phyloP scores from a whole-genome alignment of 2,888 invertebrate genomes.

The Diadegma fenestrale region DNA sequence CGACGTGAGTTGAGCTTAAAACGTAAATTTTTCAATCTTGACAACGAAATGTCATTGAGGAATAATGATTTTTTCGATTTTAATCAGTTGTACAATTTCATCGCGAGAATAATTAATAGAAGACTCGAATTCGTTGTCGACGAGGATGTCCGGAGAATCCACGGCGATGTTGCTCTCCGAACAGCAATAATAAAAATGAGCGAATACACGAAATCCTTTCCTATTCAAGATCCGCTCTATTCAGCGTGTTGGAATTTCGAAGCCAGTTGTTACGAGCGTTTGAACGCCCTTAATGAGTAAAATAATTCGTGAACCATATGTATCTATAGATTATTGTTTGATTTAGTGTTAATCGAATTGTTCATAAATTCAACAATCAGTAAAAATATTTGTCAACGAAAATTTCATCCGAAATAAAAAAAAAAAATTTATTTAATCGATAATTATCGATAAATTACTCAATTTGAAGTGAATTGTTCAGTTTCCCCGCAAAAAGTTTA shows the following conservation, averaged over 20 bases:
- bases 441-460: no score
- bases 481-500: no score
- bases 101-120: conserved; percentile 48
- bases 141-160: conserved; percentile 51
- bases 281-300: conserved; percentile 48
- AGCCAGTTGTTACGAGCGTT: conserved; percentile 58
- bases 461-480: no score
- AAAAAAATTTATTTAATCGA: background rate
- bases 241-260: conserved; percentile 50
- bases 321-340: conserved; percentile 35
- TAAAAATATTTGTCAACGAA: background rate
- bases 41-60: background rate
- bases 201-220: conserved; percentile 42
- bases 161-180: conserved; percentile 43
- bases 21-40: background rate
- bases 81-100: conserved; percentile 60
- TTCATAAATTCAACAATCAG: background rate
- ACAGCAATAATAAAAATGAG: conserved; percentile 53
- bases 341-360: background rate
- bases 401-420: background rate
- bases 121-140: conserved; percentile 56
- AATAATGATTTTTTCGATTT: background rate
- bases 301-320: conserved; percentile 16
- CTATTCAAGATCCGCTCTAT: conserved; percentile 58
- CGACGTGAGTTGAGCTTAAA: conserved; percentile 53